Evolutionary conservation across 1,140 invertebrate genomes (phyloP).

Genomic region (Drosophila seguyi): DNA sequence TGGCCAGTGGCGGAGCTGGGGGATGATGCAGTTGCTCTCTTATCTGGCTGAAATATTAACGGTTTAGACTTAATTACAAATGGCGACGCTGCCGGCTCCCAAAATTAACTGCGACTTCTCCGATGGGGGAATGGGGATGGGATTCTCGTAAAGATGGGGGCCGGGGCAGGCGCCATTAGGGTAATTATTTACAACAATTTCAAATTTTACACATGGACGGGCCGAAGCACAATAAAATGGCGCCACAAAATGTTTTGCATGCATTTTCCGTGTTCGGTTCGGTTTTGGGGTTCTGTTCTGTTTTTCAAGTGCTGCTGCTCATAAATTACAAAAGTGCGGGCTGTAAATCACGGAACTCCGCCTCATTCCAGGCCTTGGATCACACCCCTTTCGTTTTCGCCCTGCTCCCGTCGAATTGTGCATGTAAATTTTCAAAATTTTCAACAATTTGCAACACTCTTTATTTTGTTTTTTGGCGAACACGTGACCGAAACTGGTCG

Average conservation of each 20-base stretch:
- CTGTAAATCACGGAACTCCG: slow-evolving; percentile 66
- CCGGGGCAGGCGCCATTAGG: slow-evolving; percentile 58
- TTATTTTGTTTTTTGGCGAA: slow-evolving; percentile 58
- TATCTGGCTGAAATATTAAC: slow-evolving; percentile 82
- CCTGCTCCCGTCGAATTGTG: slow-evolving; percentile 27
- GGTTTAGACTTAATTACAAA: slow-evolving; percentile 82
- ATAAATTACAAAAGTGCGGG: slow-evolving; percentile 73
- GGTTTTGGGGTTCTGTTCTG: slow-evolving; percentile 22
- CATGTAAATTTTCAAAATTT: slow-evolving; percentile 75
- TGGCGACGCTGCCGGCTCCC: slow-evolving; percentile 65
- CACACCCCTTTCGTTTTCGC: slow-evolving; percentile 36
- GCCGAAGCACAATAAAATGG: slow-evolving; percentile 67
- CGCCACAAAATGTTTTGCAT: slow-evolving; percentile 70
- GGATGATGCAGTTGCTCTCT: slow-evolving; percentile 45
- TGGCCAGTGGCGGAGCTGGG: slow-evolving; percentile 20
- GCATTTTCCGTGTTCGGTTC: slow-evolving; percentile 56
- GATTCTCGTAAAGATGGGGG: neutral
- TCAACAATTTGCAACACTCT: slow-evolving; percentile 78
- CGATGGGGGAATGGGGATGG: neutral
- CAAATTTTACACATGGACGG: slow-evolving; percentile 80
- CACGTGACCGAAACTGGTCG: slow-evolving; percentile 58
- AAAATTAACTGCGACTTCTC: slow-evolving; percentile 64
- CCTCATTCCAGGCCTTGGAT: slow-evolving; percentile 7
- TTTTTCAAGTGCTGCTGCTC: slow-evolving; percentile 50
- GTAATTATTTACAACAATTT: slow-evolving; percentile 84